Base-by-base conservation (phyloP, 1,140 invertebrate species). In the Ips typographus region DNA sequence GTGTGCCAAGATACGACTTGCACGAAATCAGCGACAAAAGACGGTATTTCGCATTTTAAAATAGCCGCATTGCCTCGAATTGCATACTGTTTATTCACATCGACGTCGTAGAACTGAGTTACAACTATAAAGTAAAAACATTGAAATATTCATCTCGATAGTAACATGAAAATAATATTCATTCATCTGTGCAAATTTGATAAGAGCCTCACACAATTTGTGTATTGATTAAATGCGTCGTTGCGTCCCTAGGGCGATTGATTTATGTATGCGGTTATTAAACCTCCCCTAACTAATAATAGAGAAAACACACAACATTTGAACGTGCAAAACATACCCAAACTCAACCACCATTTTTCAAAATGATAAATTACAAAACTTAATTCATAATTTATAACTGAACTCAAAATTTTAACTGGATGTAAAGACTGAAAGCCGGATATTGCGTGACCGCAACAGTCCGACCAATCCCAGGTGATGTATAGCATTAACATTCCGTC, bases 1-100 rank as follows among this genome's bases (percentile, higher is more conserved):
- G 90, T 92, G 71, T 91, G 89, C 95, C 95, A 98, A 4, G 91
- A 91, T 39, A 93, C 85, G 71, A 97, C 91, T 74, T 86, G 87
- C 39, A 98, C 91, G 82, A 96, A 96, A 83, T 96, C 94, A 52
- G 92, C 91, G 53, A 96, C 93, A 81, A 94, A 97, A 52, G 91
- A 93, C 36, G 94, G 95, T 73, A 96, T 91, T 76, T 91, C 90
- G 83, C 95, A 98, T 82, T 94, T 94, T 76, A 98, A 83, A 66
- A 96, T 90, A 59, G 93, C 94, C 53, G 93, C 91, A 82, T 96
- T 95, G 65, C 94, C 94, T 70, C 91, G 85, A 74, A 96, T 96
- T 36, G 91, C 93, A 82, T 95, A 95, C 76, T 95, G 93, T 82
- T 95, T 94, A 82, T 94, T 92, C 53, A 94, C 91, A 80, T 94